These are phyloP conservation scores for Lethrus apterus DNA, from an alignment of 1,140 invertebrate species.

Conservation along the genomic window DNA sequence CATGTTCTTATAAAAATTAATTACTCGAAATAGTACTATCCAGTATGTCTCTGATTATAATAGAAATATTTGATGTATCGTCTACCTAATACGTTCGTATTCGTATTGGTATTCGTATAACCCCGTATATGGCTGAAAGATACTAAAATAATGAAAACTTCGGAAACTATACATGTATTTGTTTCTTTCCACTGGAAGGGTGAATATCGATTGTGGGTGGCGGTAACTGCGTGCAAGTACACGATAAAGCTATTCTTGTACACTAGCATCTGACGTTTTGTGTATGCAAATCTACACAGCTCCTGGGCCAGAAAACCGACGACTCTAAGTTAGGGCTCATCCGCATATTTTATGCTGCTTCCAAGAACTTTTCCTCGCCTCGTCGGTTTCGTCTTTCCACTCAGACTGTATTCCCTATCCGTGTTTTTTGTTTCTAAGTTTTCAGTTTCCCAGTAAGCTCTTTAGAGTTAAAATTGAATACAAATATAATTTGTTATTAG, in stretches of 20 bases:
- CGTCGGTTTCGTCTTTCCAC: constrained; percentile 16
- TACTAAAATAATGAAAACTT: no score
- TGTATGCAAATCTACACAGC: constrained; percentile 21
- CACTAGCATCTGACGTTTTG: constrained; percentile 24
- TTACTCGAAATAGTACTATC: no score
- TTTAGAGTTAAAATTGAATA: constrained; percentile 14
- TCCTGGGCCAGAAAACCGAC: constrained; percentile 16
- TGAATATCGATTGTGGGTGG: no score
- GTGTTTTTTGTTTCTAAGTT: not conserved
- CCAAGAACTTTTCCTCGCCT: constrained; percentile 19
- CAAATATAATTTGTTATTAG: constrained; percentile 15
- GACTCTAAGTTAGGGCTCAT: constrained; percentile 23
- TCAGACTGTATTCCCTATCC: not conserved
- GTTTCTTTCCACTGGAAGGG: no score
- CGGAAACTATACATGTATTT: no score
- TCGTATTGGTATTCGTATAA: no score
- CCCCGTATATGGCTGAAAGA: no score
- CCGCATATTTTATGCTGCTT: constrained; percentile 24
- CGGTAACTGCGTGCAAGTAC: constrained; percentile 16
- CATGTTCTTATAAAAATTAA: no score
- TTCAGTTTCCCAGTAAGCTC: not conserved
- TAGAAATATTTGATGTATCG: no score
- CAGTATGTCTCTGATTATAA: no score
- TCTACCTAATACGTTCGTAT: no score
- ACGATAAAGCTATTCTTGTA: constrained; percentile 24